phyloP scores from a whole-genome alignment of 2,113 vertebrate species.

The Tragelaphus buxtoni region DNA sequence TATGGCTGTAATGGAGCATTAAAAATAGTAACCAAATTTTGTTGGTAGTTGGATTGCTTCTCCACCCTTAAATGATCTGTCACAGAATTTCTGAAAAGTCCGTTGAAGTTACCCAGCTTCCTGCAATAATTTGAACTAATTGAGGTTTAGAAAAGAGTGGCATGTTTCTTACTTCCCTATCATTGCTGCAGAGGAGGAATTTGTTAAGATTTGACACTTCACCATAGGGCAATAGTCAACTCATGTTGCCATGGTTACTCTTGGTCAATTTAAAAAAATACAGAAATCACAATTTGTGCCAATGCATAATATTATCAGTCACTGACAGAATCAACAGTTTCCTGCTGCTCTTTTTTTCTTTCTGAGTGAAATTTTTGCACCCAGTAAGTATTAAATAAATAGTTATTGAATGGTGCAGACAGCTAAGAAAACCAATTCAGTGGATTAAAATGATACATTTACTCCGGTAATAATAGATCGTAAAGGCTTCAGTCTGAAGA shows the following conservation, averaged over 20 bases:
- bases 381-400: constrained; percentile 24
- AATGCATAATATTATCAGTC: constrained; percentile 24
- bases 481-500: neutral
- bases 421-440: constrained; percentile 29
- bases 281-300: constrained; percentile 19
- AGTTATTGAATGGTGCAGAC: neutral
- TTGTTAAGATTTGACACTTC: constrained; percentile 38
- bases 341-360: constrained; percentile 16
- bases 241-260: constrained; percentile 51
- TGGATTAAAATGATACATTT: neutral
- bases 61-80: neutral
- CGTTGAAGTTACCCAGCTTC: constrained; percentile 7
- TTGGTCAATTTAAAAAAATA: neutral
- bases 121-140: constrained; percentile 31
- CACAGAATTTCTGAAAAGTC: constrained; percentile 10
- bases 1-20: neutral
- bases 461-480: neutral
- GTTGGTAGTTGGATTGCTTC: neutral
- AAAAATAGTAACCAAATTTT: neutral
- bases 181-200: neutral
- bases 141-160: constrained; percentile 5
- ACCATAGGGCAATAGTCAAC: constrained; percentile 1
- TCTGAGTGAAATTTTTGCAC: neutral
- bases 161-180: constrained; percentile 15
- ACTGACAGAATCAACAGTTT: constrained; percentile 20